Evolutionary conservation across 2,113 vertebrate species (phyloP), one percentile per base, ranked within the genome.

Genomic region (Brachyhypopomus gauderio): DNA sequence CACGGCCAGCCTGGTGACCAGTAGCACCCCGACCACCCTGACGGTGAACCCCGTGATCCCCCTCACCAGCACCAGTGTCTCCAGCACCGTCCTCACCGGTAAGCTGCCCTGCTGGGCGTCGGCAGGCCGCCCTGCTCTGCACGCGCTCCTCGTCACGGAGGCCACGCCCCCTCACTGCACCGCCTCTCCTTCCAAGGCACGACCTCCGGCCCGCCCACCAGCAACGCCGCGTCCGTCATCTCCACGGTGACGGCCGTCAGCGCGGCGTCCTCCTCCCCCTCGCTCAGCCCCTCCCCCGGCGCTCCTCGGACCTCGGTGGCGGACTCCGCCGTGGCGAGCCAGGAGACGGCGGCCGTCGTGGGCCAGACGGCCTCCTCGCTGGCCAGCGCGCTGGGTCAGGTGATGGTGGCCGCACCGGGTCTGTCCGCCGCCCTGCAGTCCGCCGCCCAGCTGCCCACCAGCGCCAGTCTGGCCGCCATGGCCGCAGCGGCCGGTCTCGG

Each of bases 1-100:
- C 92, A 98, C 98, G n/a, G 95, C 96, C 80, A 98, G 96, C 95
- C 96, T 99, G 94, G 96, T 99, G 92, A 96, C 94, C 87, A 98
- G 96, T 92, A 99, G 94, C 89, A 93, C 97, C 83, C 94, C 98
- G 85, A 95, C 97, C 86, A 97, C 97, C 81, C 94, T 98, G 93
- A 97, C 97, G 84, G 96, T 99, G 93, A 99, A 96, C 89, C 93
- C 97, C 83, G 93, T 96, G 88, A 94, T 99, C 92, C 96, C 98
- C 89, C 93, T 98, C 87, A 96, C 94, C 93, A 98, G 95, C 88
- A 95, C 95, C 85, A 92, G 93, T 56, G 94, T 96, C 82, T 95
- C 96, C 74, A 94, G 88, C 90, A 90, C 97, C 89, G 88, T 95
- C 83, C 95, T 96, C 90, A 93, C 96, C 93, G 97, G 98, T 98